Conservation (phyloP, 2,113 vertebrate genomes). For the Semicossyphus pulcher region DNA sequence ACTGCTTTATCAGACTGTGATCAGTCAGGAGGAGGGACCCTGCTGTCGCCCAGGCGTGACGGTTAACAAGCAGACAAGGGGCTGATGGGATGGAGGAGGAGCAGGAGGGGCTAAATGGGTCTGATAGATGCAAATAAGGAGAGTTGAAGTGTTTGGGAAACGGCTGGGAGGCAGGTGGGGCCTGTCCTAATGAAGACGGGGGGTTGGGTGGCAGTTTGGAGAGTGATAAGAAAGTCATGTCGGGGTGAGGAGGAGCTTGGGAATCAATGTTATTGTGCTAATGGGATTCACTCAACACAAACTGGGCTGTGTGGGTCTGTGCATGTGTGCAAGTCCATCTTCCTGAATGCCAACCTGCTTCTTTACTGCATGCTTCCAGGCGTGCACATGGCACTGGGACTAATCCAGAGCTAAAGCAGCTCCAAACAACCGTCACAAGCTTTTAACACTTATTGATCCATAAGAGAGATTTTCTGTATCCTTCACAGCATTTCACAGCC, state of each 20-base stretch:
- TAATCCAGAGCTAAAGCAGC: slow-evolving; percentile 19
- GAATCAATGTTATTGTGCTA: slow-evolving; percentile 48
- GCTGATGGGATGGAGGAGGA: slow-evolving; percentile 30
- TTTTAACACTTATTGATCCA: slow-evolving; percentile 42
- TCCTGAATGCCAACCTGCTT: slow-evolving; percentile 4
- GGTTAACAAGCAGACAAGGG: slow-evolving; percentile 49
- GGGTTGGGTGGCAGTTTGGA: slow-evolving; percentile 43
- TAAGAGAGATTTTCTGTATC: neutral
- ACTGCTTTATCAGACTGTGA: slow-evolving; percentile 34
- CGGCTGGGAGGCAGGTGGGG: slow-evolving; percentile 47
- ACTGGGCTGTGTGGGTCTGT: slow-evolving; percentile 20
- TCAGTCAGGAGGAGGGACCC: slow-evolving; percentile 36
- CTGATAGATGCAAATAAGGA: slow-evolving; percentile 41
- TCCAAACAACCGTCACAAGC: slow-evolving; percentile 16
- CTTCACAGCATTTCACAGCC: neutral
- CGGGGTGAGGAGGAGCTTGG: slow-evolving; percentile 31
- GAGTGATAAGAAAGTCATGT: slow-evolving; percentile 49
- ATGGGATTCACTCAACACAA: slow-evolving; percentile 33
- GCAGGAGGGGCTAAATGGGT: slow-evolving; percentile 30
- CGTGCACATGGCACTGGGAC: neutral
- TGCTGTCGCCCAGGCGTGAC: slow-evolving; percentile 46
- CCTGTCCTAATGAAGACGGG: slow-evolving; percentile 19
- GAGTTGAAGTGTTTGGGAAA: slow-evolving; percentile 45
- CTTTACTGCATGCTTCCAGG: slow-evolving; percentile 19
- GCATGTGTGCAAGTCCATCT: neutral